Evolutionary conservation across 2,888 invertebrate genomes (phyloP).

Genomic region (Polymixis flavicincta): DNA sequence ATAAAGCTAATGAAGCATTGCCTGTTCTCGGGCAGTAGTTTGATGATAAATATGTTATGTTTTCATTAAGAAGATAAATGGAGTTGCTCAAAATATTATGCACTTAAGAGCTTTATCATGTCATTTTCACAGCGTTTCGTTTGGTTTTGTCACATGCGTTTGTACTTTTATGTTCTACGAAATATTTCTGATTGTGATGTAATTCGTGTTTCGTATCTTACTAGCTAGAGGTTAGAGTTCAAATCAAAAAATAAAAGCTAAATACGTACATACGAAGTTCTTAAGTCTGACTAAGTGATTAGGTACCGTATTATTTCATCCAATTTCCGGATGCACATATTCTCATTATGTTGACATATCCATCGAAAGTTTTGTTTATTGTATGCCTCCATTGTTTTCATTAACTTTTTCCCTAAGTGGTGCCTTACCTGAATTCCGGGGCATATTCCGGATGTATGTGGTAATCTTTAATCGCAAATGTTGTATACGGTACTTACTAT

Average conservation of each 20-base stretch:
- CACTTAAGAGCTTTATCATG: conserved; percentile 40
- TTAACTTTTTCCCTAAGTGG: background rate
- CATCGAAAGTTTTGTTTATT: conserved; percentile 5
- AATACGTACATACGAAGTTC: background rate
- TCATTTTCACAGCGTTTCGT: conserved; percentile 55
- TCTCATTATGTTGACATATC: background rate
- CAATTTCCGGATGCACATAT: background rate
- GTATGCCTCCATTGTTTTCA: background rate
- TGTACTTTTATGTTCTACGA: conserved; percentile 23
- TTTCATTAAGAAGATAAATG: conserved; percentile 71
- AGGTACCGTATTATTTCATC: background rate
- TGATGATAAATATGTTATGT: conserved; percentile 71
- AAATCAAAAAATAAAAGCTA: background rate
- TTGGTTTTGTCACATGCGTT: conserved; percentile 31
- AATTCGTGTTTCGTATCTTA: conserved; percentile 23
- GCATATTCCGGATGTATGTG: conserved; percentile 16
- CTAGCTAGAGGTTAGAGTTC: conserved; percentile 19
- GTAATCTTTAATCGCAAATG: conserved; percentile 78
- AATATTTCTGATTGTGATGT: conserved; percentile 17
- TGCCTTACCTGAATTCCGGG: background rate
- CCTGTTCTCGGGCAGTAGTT: conserved; percentile 70
- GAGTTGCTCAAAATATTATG: conserved; percentile 62
- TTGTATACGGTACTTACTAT: conserved; percentile 78
- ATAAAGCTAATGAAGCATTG: conserved; percentile 83
- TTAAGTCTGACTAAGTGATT: background rate